Conservation (phyloP, 2,797 vertebrate species). For the Microcaecilia unicolor region DNA sequence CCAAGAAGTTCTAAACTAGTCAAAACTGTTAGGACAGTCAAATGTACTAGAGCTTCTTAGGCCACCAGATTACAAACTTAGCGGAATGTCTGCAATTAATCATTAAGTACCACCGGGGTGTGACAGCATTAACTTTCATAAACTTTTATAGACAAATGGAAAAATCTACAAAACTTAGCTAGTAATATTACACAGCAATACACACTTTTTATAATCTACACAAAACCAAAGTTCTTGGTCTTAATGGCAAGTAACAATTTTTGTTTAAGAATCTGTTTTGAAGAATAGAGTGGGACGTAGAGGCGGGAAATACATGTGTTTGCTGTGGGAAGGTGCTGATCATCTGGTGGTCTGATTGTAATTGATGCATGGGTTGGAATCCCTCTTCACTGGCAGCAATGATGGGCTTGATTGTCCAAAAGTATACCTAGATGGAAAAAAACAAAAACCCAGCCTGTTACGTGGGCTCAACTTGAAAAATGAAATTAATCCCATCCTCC, state of each 20-base stretch:
- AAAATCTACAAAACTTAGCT: slow-evolving; percentile 98
- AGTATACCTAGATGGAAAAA: slow-evolving; percentile 80
- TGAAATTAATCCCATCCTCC: background rate
- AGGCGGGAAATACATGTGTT: slow-evolving; percentile 99
- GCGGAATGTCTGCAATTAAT: slow-evolving; percentile 90
- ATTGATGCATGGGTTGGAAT: slow-evolving; percentile 98
- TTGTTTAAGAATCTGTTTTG: slow-evolving; percentile 99
- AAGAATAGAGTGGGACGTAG: slow-evolving; percentile 98
- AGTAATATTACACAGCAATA: slow-evolving; percentile 98
- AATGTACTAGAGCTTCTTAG: slow-evolving; percentile 71
- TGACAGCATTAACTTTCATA: slow-evolving; percentile 92
- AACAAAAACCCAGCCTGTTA: slow-evolving; percentile 10
- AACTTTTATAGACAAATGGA: slow-evolving; percentile 98
- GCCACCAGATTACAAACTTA: slow-evolving; percentile 82
- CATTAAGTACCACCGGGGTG: slow-evolving; percentile 74
- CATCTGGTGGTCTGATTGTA: slow-evolving; percentile 95
- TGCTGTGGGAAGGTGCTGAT: slow-evolving; percentile 97
- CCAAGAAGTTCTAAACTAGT: slow-evolving; percentile 74
- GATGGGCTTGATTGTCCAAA: slow-evolving; percentile 98
- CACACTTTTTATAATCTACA: slow-evolving; percentile 90
- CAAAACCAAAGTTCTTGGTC: slow-evolving; percentile 99
- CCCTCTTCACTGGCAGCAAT: slow-evolving; percentile 93
- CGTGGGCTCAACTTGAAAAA: background rate
- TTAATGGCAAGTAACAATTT: slow-evolving; percentile 99
- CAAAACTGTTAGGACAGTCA: slow-evolving; percentile 71